Evolutionary conservation across 2,797 vertebrate species (phyloP), one percentile per base, ranked within the genome.

Genomic region (Tenualosa thibaudeaui): DNA sequence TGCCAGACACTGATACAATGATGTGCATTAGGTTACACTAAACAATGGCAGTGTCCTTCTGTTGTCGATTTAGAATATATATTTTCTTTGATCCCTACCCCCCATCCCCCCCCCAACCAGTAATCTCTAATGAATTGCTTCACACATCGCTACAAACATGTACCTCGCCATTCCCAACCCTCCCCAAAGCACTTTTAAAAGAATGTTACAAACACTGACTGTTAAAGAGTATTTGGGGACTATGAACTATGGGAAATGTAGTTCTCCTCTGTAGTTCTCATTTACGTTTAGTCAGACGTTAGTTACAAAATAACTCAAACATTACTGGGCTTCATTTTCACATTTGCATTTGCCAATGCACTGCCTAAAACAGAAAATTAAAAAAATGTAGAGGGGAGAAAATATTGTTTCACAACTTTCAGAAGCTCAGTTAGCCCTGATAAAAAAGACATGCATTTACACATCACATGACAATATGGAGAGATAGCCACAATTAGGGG

Each of bases 381-480:
- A 31, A 43, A 37, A 75, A 5, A 75, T 43, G 37, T 13, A 75
- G 17, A 75, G 62, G 5, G 31, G 13, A 17, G 13, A 17, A 75
- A 40, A 40, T 68, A 24, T 31, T 37, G 31, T 71, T 37, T 68
- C 3, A 68, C 26, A 40, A 43, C 58, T 24, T n/a, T 22, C 37
- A 22, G 12, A 68, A 19, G 26, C 2, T 19, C 37, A 19, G 10
- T 43, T 46, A 78, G 71, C 40, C 40, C 40, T 43, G 71, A 5
- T 78, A 31, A 68, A 78, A 31, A 46, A 78, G 15, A 78, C 71
- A 78, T 78, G 71, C 71, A 78, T 46, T 43, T 78, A 78, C 71
- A 62, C 22, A 62, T 78, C 40, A 46, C 31, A 75, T n/a, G 19
- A 46, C 46, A 46, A 43, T n/a, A 43, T 75, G 68, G 71, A 78